Conservation (phyloP, 2,113 vertebrate species). For the Hippocampus abdominalis region DNA sequence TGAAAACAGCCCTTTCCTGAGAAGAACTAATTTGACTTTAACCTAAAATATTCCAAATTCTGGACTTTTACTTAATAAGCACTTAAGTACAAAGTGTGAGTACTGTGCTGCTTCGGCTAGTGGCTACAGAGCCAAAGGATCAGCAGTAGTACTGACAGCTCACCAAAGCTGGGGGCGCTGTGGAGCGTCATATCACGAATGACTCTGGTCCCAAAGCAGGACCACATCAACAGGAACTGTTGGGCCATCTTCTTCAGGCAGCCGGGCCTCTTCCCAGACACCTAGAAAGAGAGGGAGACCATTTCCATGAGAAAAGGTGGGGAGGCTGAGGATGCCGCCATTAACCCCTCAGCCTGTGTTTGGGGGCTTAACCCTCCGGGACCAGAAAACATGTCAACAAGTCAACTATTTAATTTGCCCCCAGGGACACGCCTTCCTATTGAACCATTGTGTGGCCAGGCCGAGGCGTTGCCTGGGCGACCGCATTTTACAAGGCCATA, state of each 20-base stretch:
- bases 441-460: slow-evolving; percentile 73
- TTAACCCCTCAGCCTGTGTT: slow-evolving; percentile 68
- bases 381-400: slow-evolving; percentile 80
- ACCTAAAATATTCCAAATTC: background rate
- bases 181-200: slow-evolving; percentile 99
- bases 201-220: slow-evolving; percentile 96
- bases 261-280: slow-evolving; percentile 91
- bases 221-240: slow-evolving; percentile 99
- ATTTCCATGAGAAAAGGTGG: slow-evolving; percentile 77
- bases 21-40: no score
- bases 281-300: slow-evolving; percentile 72
- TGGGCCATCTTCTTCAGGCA: slow-evolving; percentile 94
- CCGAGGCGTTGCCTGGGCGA: slow-evolving; percentile 67
- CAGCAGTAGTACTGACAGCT: slow-evolving; percentile 38
- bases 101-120: background rate
- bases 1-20: no score
- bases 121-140: background rate
- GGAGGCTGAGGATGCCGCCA: slow-evolving; percentile 54
- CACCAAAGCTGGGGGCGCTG: slow-evolving; percentile 98
- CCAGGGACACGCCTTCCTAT: slow-evolving; percentile 74
- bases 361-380: slow-evolving; percentile 73
- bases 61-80: background rate
- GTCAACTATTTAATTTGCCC: slow-evolving; percentile 82
- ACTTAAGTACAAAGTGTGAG: no score
- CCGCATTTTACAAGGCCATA: slow-evolving; percentile 77